These are phyloP conservation scores for Nyctibius grandis DNA, from an alignment of 2,797 vertebrate species.

Conservation along the genomic window DNA sequence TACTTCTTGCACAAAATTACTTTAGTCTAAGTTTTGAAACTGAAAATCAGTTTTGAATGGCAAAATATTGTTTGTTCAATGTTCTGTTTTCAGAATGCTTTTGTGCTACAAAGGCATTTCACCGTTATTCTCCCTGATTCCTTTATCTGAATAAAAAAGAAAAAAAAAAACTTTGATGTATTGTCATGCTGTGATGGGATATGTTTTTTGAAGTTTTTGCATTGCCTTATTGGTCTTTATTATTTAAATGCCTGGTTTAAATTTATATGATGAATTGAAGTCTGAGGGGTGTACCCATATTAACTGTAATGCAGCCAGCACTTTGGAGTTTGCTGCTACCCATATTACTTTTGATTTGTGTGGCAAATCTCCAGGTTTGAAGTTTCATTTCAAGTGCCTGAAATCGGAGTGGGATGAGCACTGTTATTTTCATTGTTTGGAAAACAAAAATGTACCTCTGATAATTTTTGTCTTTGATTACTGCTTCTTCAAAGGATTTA, in stretches of 20 bases:
- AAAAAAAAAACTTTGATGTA: conserved; percentile 57
- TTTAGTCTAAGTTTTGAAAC: conserved; percentile 8
- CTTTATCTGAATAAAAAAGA: conserved; percentile 62
- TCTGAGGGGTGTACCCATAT: conserved; percentile 39
- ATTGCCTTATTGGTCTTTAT: conserved; percentile 68
- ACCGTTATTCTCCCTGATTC: conserved; percentile 34
- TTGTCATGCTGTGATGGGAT: conserved; percentile 69
- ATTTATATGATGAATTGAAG: conserved; percentile 74
- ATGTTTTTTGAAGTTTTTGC: conserved; percentile 73
- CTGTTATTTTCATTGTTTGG: conserved; percentile 84
- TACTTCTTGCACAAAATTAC: not conserved
- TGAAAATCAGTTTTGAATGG: conserved; percentile 19
- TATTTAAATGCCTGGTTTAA: conserved; percentile 75
- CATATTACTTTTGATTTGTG: conserved; percentile 75
- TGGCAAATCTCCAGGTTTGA: conserved; percentile 79
- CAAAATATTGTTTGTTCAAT: conserved; percentile 36
- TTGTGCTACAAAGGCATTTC: conserved; percentile 56
- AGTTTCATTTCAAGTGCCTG: conserved; percentile 72
- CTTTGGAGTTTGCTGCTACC: conserved; percentile 69
- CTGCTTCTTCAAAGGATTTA: conserved; percentile 82
- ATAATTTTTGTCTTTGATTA: conserved; percentile 88
- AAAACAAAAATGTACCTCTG: conserved; percentile 86
- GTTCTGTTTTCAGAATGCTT: conserved; percentile 45
- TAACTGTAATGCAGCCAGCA: conserved; percentile 61
- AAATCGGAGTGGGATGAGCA: conserved; percentile 72